Conservation (phyloP, 2,797 vertebrate genomes). For the Schizopygopsis pylzovi region DNA sequence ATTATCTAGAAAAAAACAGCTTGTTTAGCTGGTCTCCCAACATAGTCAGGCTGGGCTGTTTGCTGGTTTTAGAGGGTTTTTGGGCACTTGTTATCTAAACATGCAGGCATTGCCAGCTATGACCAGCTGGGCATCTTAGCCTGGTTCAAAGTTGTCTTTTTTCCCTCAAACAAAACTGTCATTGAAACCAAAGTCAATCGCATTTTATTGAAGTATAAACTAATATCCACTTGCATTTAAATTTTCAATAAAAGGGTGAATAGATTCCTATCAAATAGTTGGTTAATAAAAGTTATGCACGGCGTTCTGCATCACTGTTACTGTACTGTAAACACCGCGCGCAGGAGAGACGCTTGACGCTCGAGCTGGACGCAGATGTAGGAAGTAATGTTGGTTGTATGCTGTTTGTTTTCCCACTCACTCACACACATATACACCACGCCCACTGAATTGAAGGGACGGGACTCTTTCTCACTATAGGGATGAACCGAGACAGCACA, state of each 20-base stretch:
- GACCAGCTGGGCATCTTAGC: background rate
- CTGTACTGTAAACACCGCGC: constrained; percentile 20
- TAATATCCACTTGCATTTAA: background rate
- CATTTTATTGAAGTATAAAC: background rate
- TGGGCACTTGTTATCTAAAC: background rate
- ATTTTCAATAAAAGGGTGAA: background rate
- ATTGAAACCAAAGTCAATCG: background rate
- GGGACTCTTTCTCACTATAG: constrained; percentile 56
- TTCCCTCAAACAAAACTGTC: background rate
- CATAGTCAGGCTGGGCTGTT: background rate
- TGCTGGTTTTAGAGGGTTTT: background rate
- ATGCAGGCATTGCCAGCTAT: background rate
- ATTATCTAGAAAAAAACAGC: background rate
- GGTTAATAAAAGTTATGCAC: constrained; percentile 4
- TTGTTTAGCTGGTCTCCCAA: background rate
- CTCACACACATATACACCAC: constrained; percentile 66
- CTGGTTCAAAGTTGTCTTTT: background rate
- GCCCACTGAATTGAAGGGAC: constrained; percentile 76
- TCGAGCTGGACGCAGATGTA: constrained; percentile 67
- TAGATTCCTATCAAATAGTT: background rate
- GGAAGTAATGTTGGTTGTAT: constrained; percentile 71
- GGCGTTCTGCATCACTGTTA: background rate
- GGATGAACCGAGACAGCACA: constrained; percentile 64
- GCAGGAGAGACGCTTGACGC: constrained; percentile 63
- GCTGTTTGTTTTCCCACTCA: constrained; percentile 80